Evolutionary conservation across 2,113 vertebrate species (phyloP).

Genomic region (Anarrhichthys ocellatus): DNA sequence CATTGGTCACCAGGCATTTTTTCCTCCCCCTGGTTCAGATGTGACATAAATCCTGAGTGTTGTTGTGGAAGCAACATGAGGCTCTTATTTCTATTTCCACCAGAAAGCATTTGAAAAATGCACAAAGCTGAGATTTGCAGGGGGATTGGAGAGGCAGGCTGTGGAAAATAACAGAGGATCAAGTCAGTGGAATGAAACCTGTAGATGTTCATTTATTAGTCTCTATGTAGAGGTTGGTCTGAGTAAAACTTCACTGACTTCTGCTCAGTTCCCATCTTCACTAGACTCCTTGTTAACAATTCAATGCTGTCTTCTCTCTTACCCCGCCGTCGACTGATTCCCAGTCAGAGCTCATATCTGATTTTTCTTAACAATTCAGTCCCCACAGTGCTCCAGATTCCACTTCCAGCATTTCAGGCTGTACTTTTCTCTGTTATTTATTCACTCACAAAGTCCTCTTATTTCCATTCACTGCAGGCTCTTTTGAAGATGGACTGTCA

Average conservation of each 20-base stretch:
- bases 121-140: constrained; percentile 44
- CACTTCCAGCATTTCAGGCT: neutral
- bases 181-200: constrained; percentile 32
- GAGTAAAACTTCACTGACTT: neutral
- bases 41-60: constrained; percentile 1
- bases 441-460: neutral
- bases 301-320: neutral
- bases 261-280: constrained; percentile 4
- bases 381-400: neutral
- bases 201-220: constrained; percentile 9
- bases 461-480: constrained; percentile 81
- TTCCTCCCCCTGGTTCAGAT: neutral
- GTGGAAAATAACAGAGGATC: constrained; percentile 36
- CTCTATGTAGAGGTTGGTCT: neutral
- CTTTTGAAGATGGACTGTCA: constrained; percentile 97
- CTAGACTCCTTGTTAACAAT: neutral
- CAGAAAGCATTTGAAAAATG: constrained; percentile 49
- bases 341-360: neutral
- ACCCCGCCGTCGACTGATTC: neutral
- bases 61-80: constrained; percentile 6
- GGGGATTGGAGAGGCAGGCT: constrained; percentile 3
- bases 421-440: neutral
- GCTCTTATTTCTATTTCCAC: constrained; percentile 35
- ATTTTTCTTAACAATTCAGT: neutral
- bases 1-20: neutral